Conservation (phyloP, 2,888 invertebrate species). For the Athalia circularis region DNA sequence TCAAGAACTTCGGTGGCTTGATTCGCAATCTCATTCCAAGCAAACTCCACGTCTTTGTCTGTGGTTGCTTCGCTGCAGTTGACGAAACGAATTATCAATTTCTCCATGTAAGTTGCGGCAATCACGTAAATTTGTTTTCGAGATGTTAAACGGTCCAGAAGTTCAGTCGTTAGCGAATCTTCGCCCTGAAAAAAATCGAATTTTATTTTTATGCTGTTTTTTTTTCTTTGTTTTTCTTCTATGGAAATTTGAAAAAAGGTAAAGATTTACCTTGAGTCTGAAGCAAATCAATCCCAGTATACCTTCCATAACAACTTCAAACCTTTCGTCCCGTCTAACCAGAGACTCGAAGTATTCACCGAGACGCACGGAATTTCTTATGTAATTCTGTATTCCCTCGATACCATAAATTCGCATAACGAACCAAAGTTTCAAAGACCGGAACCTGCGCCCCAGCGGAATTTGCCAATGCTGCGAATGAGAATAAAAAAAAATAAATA, state of each 20-base stretch:
- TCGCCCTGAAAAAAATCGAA: constrained; percentile 76
- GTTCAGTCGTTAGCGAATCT: constrained; percentile 81
- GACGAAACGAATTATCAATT: constrained; percentile 87
- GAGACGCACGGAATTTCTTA: constrained; percentile 84
- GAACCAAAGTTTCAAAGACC: constrained; percentile 96
- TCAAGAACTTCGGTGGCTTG: constrained; percentile 75
- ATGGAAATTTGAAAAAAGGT: neutral
- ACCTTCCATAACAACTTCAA: constrained; percentile 85
- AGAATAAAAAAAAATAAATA: neutral
- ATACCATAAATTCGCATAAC: constrained; percentile 89
- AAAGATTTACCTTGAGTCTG: constrained; percentile 80
- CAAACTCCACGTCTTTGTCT: constrained; percentile 83
- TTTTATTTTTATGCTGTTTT: neutral
- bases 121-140: constrained; percentile 89
- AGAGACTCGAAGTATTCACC: constrained; percentile 87
- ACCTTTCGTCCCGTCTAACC: constrained; percentile 83
- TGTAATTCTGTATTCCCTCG: constrained; percentile 85
- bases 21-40: constrained; percentile 82
- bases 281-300: constrained; percentile 93
- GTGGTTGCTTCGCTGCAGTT: constrained; percentile 85
- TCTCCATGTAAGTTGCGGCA: constrained; percentile 82
- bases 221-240: neutral
- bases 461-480: constrained; percentile 90
- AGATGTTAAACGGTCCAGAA: constrained; percentile 84
- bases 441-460: constrained; percentile 89